phyloP scores from a whole-genome alignment of 2,113 vertebrate genomes.

The Ptyas mucosa region DNA sequence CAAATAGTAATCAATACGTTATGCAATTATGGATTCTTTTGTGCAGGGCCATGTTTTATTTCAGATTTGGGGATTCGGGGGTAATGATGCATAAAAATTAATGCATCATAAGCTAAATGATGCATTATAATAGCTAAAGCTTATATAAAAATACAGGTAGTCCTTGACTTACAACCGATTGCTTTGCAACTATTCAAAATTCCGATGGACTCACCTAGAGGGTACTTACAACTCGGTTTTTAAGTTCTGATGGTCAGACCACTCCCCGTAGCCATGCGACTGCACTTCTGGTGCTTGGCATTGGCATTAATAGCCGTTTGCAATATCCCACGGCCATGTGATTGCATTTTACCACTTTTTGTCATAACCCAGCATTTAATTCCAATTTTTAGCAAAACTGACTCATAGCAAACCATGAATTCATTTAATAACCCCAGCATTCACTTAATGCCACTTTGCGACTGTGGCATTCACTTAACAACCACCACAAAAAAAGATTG shows the following conservation, averaged over 20 bases:
- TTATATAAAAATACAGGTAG: background rate
- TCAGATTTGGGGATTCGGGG: background rate
- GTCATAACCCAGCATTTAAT: background rate
- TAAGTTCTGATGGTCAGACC: background rate
- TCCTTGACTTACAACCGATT: background rate
- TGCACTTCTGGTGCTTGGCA: background rate
- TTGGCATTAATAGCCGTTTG: background rate
- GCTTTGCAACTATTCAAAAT: background rate
- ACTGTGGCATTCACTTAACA: background rate
- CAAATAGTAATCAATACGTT: conserved; percentile 6
- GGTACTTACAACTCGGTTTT: background rate
- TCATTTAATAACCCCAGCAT: background rate
- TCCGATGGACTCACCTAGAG: background rate
- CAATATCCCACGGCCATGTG: background rate
- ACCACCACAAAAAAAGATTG: background rate
- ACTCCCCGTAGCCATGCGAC: background rate
- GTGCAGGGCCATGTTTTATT: background rate
- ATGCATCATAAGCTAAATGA: background rate
- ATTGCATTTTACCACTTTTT: background rate
- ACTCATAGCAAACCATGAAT: background rate
- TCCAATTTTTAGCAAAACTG: background rate
- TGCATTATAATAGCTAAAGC: background rate
- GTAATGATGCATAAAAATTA: background rate
- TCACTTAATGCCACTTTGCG: background rate
- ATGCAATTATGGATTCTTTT: background rate